Evolutionary conservation across 1,140 invertebrate species (phyloP).

Genomic region (Gonatopus flavifemur): DNA sequence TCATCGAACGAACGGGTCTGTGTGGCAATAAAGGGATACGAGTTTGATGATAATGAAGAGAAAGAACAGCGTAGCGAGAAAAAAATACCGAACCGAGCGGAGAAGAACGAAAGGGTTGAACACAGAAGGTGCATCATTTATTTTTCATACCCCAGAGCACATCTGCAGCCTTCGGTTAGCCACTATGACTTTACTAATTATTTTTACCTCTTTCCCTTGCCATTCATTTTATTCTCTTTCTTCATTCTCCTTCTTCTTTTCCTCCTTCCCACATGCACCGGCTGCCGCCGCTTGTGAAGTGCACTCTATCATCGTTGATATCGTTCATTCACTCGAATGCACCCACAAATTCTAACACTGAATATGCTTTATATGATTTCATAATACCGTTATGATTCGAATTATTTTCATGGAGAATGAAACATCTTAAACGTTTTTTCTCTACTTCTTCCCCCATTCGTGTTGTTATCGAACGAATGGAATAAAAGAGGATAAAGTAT

Average conservation of each 20-base stretch:
- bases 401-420: too few relatives aligned
- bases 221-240: not conserved
- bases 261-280: too few relatives aligned
- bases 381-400: too few relatives aligned
- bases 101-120: conserved; percentile 18
- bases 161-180: conserved; percentile 31
- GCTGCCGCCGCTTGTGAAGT: too few relatives aligned
- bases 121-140: conserved; percentile 24
- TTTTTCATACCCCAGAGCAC: conserved; percentile 28
- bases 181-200: conserved; percentile 28
- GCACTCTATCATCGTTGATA: too few relatives aligned
- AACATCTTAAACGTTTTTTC: too few relatives aligned
- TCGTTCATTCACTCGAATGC: too few relatives aligned
- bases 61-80: not conserved
- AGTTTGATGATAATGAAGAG: conserved; percentile 11
- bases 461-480: too few relatives aligned
- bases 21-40: conserved; percentile 44
- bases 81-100: conserved; percentile 6
- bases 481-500: too few relatives aligned
- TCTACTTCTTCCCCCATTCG: too few relatives aligned
- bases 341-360: too few relatives aligned
- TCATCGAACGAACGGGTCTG: conserved; percentile 39
- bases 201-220: conserved; percentile 33
- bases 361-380: too few relatives aligned
- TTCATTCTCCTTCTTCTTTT: not conserved